These are phyloP conservation scores for Heliconius hewitsoni DNA, from an alignment of 1,140 invertebrate genomes.

Conservation along the genomic window DNA sequence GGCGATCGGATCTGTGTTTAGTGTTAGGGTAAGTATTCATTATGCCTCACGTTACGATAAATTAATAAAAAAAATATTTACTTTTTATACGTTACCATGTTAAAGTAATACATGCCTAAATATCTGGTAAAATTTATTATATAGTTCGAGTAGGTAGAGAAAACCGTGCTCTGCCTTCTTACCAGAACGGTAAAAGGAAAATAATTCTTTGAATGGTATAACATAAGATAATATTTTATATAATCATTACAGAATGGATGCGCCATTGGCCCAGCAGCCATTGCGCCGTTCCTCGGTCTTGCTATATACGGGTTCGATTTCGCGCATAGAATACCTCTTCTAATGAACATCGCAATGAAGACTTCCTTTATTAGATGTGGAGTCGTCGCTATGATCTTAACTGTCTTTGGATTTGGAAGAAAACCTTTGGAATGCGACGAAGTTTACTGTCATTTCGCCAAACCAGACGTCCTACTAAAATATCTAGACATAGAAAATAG, in stretches of 20 bases:
- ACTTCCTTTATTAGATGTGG: conserved; percentile 84
- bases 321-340: conserved; percentile 81
- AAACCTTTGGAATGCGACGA: conserved; percentile 82
- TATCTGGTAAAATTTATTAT: no score
- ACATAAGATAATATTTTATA: neutral
- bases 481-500: conserved; percentile 81
- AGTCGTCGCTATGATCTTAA: conserved; percentile 82
- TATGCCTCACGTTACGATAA: no score
- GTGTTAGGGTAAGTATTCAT: conserved; percentile 81
- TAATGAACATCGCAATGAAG: conserved; percentile 84
- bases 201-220: no score
- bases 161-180: no score
- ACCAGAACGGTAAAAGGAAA: no score
- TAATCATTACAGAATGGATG: conserved; percentile 83
- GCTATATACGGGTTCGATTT: conserved; percentile 86
- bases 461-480: conserved; percentile 82
- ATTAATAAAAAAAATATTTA: no score
- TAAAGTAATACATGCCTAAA: no score
- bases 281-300: conserved; percentile 84
- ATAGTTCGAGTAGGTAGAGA: no score
- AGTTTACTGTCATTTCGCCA: conserved; percentile 83
- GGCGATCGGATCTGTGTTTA: conserved; percentile 85
- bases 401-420: conserved; percentile 83
- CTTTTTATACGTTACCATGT: no score
- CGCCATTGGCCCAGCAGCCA: conserved; percentile 83